These are phyloP conservation scores for Sparus aurata DNA, from an alignment of 2,797 vertebrate species.

Conservation along the genomic window DNA sequence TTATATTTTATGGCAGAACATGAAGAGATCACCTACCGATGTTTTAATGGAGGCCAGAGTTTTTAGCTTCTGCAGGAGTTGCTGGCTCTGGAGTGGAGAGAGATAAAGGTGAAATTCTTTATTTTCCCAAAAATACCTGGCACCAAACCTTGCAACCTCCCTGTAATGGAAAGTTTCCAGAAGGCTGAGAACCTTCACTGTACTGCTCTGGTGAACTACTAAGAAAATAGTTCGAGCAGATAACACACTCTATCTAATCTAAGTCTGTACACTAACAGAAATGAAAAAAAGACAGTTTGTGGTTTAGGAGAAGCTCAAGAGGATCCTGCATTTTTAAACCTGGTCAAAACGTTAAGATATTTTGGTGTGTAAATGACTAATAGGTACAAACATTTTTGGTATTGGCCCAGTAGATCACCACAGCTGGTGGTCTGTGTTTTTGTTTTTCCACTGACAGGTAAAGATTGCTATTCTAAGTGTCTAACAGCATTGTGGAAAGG, in stretches of 20 bases:
- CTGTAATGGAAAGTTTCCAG: too few relatives aligned
- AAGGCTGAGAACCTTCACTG: not conserved
- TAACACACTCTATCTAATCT: not conserved
- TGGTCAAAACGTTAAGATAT: too few relatives aligned
- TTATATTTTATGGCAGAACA: not conserved
- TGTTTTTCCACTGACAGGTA: too few relatives aligned
- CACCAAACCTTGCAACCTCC: too few relatives aligned
- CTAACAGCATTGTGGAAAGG: too few relatives aligned
- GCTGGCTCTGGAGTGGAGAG: conserved; percentile 89
- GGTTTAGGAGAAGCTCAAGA: not conserved
- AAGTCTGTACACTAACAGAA: not conserved
- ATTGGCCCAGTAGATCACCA: too few relatives aligned
- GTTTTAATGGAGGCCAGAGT: conserved; percentile 91
- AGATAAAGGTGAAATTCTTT: conserved; percentile 3
- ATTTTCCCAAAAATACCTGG: not conserved
- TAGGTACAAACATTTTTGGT: too few relatives aligned
- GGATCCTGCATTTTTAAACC: too few relatives aligned
- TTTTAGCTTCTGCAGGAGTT: conserved; percentile 91
- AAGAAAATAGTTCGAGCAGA: not conserved
- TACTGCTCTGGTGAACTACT: not conserved
- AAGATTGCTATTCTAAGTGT: too few relatives aligned
- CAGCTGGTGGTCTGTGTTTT: too few relatives aligned
- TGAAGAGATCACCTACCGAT: conserved; percentile 85
- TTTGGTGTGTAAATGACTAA: too few relatives aligned
- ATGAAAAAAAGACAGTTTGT: not conserved